Base-by-base conservation (phyloP, 2,797 vertebrate species). In the Morus bassanus region DNA sequence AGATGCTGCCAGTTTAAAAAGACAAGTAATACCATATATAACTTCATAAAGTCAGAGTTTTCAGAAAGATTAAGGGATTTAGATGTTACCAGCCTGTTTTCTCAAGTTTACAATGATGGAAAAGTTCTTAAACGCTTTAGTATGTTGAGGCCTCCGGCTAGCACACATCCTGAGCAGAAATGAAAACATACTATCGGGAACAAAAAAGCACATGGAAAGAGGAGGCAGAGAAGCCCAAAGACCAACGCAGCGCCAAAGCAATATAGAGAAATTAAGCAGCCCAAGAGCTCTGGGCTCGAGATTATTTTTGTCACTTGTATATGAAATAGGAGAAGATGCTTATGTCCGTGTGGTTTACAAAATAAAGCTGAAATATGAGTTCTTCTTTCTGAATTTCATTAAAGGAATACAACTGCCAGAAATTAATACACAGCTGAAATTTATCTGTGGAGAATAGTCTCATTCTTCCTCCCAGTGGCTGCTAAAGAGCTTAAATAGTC, bases 301-400 rank as follows among this genome's bases (percentile, higher is more conserved):
- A 1, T 18, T 60, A 31, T 18, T 56, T 43, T 35, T n/a, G 27
- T 15, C 31, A 68, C 27, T 11, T n/a, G 33, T 6, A 4, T 2
- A 16, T 37, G 59, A 76, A 87, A 76, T 1, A 0, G 0, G 39
- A 94, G 84, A 64, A 65, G 83, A 48, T 37, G 56, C 46, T 57
- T 21, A 6, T 6, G 74, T 4, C 30, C 18, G 1, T 0, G 2
- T 23, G 63, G 54, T 30, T 89, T 19, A 31, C 8, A 56, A 85
- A 91, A 33, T 0, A 8, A 35, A 37, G 59, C 70, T 64, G 75
- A 51, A 83, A 59, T 0, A 2, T 0, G 6, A 54, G 22, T 6
- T 50, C 5, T 11, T 33, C 67, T 10, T 10, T 27, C 74, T 33
- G 56, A 61, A 31, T 14, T 43, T 56, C 86, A 73, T 41, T 67